These are phyloP conservation scores for Halictus ligatus DNA, from an alignment of 2,888 invertebrate species.

Conservation along the genomic window DNA sequence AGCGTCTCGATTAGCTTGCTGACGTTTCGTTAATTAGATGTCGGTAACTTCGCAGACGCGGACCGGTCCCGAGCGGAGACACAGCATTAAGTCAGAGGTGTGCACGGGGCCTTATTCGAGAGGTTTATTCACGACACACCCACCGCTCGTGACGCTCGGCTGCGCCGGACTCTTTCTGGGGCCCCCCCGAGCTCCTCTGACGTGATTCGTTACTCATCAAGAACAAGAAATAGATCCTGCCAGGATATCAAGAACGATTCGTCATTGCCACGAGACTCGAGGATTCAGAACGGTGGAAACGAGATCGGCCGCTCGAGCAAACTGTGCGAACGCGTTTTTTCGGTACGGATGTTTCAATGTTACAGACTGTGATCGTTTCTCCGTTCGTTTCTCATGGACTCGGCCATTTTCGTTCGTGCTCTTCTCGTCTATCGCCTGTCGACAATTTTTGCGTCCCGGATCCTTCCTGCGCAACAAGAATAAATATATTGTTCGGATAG, in stretches of 20 bases:
- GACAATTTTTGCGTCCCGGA: too few relatives aligned
- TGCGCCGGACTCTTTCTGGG: constrained; percentile 13
- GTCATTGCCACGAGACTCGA: constrained; percentile 19
- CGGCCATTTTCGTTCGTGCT: too few relatives aligned
- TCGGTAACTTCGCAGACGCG: background rate
- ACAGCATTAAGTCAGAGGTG: constrained; percentile 26
- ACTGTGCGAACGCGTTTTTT: background rate
- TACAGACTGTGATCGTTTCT: too few relatives aligned
- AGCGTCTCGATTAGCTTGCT: background rate
- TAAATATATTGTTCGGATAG: too few relatives aligned
- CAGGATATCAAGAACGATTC: constrained; percentile 12
- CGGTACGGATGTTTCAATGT: too few relatives aligned
- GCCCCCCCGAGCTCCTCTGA: constrained; percentile 24
- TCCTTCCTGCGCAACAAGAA: too few relatives aligned
- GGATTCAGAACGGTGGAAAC: background rate
- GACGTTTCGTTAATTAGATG: constrained; percentile 3
- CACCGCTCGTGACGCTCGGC: constrained; percentile 32
- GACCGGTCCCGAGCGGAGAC: background rate
- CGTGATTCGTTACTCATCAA: constrained; percentile 34
- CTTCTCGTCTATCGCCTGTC: too few relatives aligned
- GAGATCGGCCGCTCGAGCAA: background rate
- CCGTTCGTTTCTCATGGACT: background rate
- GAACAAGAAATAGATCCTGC: constrained; percentile 17
- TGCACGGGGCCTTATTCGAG: constrained; percentile 2
- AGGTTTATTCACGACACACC: constrained; percentile 51